A percentile compares a stretch with the other conserved stretches of the same genome.
Evolutionary conservation across 2,888 invertebrate species (phyloP).

Genomic region (Neelides folsomi): DNA sequence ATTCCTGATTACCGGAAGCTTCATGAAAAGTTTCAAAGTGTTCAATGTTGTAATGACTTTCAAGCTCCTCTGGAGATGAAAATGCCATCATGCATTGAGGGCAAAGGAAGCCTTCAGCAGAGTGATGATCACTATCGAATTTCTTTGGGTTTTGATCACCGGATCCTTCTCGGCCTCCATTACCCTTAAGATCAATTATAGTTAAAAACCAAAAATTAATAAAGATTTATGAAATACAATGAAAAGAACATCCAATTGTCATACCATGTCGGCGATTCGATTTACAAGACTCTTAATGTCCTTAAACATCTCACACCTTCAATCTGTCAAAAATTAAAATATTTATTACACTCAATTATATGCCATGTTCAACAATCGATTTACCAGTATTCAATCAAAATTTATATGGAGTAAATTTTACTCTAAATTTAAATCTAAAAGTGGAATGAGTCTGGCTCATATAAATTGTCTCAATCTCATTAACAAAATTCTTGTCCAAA

Average conservation of each 20-base stretch:
- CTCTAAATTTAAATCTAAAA: neutral
- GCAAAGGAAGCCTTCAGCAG: constrained; percentile 42
- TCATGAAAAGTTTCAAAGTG: too few species aligned
- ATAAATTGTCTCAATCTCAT: too few species aligned
- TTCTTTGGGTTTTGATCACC: too few species aligned
- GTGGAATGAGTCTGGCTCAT: too few species aligned
- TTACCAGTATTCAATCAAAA: constrained; percentile 3
- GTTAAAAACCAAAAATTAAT: too few species aligned
- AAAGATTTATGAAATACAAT: too few species aligned
- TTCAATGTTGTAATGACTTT: constrained; percentile 35
- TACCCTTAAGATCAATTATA: too few species aligned
- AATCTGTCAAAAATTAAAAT: too few species aligned
- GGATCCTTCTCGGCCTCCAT: neutral
- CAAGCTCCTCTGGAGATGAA: constrained; percentile 39
- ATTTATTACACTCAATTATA: neutral
- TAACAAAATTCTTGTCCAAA: too few species aligned
- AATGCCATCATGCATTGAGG: constrained; percentile 39
- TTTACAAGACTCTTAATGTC: constrained; percentile 33
- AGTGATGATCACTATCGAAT: constrained; percentile 23
- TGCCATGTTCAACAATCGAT: neutral
- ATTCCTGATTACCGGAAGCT: too few species aligned
- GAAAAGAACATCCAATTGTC: neutral
- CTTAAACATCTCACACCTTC: too few species aligned
- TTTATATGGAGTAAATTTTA: neutral
- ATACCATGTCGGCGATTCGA: constrained; percentile 33